These are phyloP conservation scores for Clunio marinus DNA, from an alignment of 2,888 invertebrate species.

Conservation along the genomic window DNA sequence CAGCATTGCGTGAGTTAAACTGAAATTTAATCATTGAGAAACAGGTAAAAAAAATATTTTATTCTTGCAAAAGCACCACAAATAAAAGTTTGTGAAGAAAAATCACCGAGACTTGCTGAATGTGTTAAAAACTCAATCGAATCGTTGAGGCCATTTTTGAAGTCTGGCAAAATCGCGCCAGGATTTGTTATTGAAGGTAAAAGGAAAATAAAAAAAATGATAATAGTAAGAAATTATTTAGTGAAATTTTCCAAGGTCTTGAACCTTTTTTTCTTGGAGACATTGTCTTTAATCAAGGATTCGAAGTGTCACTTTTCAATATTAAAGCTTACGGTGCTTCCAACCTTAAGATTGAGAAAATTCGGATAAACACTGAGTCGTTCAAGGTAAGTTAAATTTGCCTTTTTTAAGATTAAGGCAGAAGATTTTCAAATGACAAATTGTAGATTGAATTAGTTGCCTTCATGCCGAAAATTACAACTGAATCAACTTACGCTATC, in stretches of 20 bases:
- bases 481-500: not conserved
- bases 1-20: too few relatives aligned
- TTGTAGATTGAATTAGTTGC: slow-evolving; percentile 5
- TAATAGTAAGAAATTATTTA: too few relatives aligned
- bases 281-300: not conserved
- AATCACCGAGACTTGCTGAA: not conserved
- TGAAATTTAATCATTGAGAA: too few relatives aligned
- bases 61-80: not conserved
- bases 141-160: not conserved
- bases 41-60: too few relatives aligned
- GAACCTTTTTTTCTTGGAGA: not conserved
- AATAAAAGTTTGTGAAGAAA: not conserved
- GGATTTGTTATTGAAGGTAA: not conserved
- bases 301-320: not conserved
- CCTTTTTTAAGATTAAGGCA: not conserved
- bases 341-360: slow-evolving; percentile 24
- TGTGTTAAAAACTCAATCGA: slow-evolving; percentile 12
- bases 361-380: not conserved
- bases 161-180: not conserved
- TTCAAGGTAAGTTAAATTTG: slow-evolving; percentile 17
- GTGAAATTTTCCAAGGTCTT: too few relatives aligned
- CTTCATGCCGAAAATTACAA: not conserved
- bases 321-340: not conserved
- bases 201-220: not conserved
- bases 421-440: too few relatives aligned